Conservation (phyloP, 2,888 invertebrate species). For the Synanthedon myopaeformis region DNA sequence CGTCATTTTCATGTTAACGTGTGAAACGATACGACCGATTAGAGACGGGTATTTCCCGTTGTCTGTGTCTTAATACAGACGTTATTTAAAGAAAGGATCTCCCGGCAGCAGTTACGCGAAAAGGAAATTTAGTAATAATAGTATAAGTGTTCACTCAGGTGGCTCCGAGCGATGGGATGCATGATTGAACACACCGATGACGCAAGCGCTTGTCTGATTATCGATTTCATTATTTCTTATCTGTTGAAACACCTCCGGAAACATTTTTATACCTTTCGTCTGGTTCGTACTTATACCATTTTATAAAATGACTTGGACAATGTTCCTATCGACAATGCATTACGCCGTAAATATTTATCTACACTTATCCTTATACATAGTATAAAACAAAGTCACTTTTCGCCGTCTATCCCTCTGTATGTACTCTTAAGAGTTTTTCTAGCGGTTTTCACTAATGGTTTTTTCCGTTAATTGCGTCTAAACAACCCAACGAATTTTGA, state of each 20-base stretch:
- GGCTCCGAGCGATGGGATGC: conserved; percentile 20
- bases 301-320: neutral
- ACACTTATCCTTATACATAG: neutral
- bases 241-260: neutral
- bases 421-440: too few species aligned
- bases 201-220: conserved; percentile 42
- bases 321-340: too few species aligned
- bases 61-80: neutral
- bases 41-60: conserved; percentile 3
- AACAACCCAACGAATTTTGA: too few species aligned
- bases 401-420: too few species aligned
- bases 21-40: conserved; percentile 1
- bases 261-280: neutral
- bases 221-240: conserved; percentile 50
- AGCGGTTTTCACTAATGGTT: too few species aligned
- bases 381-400: too few species aligned
- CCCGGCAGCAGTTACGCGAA: neutral
- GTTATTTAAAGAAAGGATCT: neutral
- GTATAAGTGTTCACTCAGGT: neutral
- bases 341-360: too few species aligned
- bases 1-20: conserved; percentile 10
- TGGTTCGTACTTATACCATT: neutral
- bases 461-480: too few species aligned
- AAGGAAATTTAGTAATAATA: neutral
- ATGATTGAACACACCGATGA: conserved; percentile 49